Evolutionary conservation across 2,113 vertebrate species (phyloP).

Genomic region (Sphaerodactylus townsendi): DNA sequence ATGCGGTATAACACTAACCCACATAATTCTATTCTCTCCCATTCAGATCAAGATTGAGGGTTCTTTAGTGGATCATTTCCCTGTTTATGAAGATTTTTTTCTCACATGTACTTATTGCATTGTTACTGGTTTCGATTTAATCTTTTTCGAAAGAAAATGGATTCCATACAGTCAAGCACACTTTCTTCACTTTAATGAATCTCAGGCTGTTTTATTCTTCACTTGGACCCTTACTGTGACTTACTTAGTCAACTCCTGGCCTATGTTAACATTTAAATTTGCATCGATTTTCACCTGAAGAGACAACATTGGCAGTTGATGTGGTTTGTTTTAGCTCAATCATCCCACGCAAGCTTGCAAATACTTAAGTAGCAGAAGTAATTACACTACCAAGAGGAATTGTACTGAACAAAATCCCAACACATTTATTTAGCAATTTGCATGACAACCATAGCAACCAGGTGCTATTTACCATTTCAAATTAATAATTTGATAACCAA

Average conservation of each 20-base stretch:
- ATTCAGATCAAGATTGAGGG: not conserved
- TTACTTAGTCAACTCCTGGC: not conserved
- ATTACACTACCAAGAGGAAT: slow-evolving; percentile 7
- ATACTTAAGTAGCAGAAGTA: not conserved
- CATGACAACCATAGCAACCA: not conserved
- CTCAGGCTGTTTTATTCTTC: not conserved
- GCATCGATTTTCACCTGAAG: not conserved
- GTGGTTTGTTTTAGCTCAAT: slow-evolving; percentile 6
- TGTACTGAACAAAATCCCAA: slow-evolving; percentile 13
- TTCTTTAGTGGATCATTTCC: not conserved
- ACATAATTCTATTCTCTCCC: not conserved
- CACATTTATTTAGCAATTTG: slow-evolving; percentile 6
- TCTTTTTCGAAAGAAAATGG: not conserved
- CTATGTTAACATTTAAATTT: slow-evolving; percentile 7
- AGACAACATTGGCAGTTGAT: not conserved
- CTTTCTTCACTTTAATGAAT: not conserved
- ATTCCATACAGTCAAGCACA: not conserved
- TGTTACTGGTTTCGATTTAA: not conserved
- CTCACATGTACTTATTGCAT: too few species aligned
- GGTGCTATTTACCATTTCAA: slow-evolving; percentile 21
- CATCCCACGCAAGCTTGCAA: not conserved
- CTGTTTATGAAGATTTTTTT: not conserved
- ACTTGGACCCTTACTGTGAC: not conserved
- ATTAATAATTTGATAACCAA: slow-evolving; percentile 5
- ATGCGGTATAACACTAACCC: not conserved